A percentile compares a stretch with the other conserved stretches of the same genome.
phyloP scores from a whole-genome alignment of 2,888 invertebrate genomes.

The Bibio marci region DNA sequence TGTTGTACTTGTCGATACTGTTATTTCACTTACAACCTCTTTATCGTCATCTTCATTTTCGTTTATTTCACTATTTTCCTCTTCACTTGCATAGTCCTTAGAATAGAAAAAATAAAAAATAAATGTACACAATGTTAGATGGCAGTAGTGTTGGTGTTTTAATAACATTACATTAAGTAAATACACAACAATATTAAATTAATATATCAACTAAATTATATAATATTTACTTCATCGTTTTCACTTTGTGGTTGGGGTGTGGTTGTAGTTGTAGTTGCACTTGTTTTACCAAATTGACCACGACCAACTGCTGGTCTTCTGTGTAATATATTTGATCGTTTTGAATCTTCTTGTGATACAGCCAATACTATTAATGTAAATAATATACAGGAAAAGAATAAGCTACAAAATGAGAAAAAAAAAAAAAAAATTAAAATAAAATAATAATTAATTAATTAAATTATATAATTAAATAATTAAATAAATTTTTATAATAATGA shows the following conservation, averaged over 20 bases:
- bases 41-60: conserved; percentile 34
- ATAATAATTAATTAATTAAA: too few relatives aligned
- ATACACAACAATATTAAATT: too few relatives aligned
- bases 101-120: neutral
- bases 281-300: neutral
- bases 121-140: too few relatives aligned
- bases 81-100: conserved; percentile 9
- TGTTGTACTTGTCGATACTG: conserved; percentile 40
- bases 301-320: neutral
- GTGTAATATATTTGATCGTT: neutral
- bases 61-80: conserved; percentile 25
- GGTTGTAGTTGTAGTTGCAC: neutral
- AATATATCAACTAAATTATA: too few relatives aligned
- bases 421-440: too few relatives aligned
- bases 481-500: too few relatives aligned
- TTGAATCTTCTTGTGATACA: conserved; percentile 1
- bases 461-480: too few relatives aligned
- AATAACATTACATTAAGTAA: too few relatives aligned
- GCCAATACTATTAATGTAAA: neutral
- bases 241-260: too few relatives aligned
- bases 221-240: neutral
- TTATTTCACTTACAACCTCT: conserved; percentile 38
- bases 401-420: neutral
- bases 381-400: neutral
- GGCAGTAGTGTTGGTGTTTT: too few relatives aligned